Conservation (phyloP, 2,113 vertebrate species). For the Myrmecobius fasciatus region DNA sequence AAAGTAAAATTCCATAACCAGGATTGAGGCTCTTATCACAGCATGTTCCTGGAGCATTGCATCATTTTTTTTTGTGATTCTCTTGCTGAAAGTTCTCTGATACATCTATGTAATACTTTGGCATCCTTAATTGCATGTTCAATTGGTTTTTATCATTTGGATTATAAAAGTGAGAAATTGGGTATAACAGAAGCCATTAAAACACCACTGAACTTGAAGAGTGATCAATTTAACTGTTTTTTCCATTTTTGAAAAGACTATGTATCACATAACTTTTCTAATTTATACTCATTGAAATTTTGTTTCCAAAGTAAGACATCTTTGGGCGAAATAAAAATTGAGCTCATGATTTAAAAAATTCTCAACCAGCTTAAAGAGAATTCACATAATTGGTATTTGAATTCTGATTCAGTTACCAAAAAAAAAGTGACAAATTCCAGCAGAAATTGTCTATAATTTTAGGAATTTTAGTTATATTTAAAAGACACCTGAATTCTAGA, state of each 20-base stretch:
- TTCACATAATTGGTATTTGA: neutral
- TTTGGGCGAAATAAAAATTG: neutral
- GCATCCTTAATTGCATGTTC: slow-evolving; percentile 81
- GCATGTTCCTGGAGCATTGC: slow-evolving; percentile 77
- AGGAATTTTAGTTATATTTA: neutral
- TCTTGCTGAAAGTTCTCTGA: slow-evolving; percentile 60
- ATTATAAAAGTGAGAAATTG: slow-evolving; percentile 64
- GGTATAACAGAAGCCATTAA: slow-evolving; percentile 49
- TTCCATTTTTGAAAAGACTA: neutral
- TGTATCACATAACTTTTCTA: slow-evolving; percentile 11
- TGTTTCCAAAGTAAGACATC: slow-evolving; percentile 18
- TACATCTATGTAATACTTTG: slow-evolving; percentile 68
- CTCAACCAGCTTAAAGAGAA: neutral
- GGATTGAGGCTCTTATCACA: slow-evolving; percentile 73
- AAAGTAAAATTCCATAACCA: slow-evolving; percentile 75
- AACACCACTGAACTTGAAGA: slow-evolving; percentile 56
- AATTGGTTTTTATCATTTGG: slow-evolving; percentile 61
- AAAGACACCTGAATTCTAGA: neutral
- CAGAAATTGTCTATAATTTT: neutral
- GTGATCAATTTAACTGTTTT: neutral
- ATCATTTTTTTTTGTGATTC: slow-evolving; percentile 69
- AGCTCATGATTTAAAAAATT: neutral
- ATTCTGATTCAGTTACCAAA: neutral
- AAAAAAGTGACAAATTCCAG: neutral
- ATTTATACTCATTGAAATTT: slow-evolving; percentile 48